These are phyloP conservation scores for Pammene fasciana DNA, from an alignment of 2,888 invertebrate species.

Conservation along the genomic window DNA sequence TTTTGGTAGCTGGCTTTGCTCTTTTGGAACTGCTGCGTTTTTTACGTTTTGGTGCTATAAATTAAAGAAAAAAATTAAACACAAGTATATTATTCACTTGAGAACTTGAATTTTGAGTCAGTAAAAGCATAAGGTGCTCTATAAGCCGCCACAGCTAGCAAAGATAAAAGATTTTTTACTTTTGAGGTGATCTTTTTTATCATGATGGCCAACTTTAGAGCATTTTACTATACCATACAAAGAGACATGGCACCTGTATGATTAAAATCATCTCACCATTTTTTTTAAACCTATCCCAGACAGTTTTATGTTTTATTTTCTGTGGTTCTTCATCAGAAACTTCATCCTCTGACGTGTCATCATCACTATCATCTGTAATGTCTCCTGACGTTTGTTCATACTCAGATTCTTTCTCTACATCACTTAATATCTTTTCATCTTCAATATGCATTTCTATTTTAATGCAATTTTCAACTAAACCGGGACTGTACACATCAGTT, in stretches of 20 bases:
- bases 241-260: too few species aligned
- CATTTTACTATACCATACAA: too few species aligned
- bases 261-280: conserved; percentile 51
- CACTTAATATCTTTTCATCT: conserved; percentile 14
- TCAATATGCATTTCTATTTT: conserved; percentile 44
- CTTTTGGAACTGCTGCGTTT: conserved; percentile 49
- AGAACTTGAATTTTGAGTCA: too few species aligned
- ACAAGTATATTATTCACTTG: neutral
- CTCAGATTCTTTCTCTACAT: neutral
- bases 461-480: conserved; percentile 44
- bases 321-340: conserved; percentile 66
- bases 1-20: conserved; percentile 42
- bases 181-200: too few species aligned
- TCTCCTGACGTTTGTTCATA: neutral
- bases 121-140: too few species aligned
- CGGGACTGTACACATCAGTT: conserved; percentile 36
- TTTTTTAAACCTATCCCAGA: conserved; percentile 51
- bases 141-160: too few species aligned
- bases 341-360: conserved; percentile 44
- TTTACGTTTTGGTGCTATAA: conserved; percentile 48
- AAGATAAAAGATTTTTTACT: too few species aligned
- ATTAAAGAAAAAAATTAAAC: neutral
- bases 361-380: neutral
- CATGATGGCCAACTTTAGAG: too few species aligned
- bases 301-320: conserved; percentile 56